Conservation (phyloP, 1,140 invertebrate genomes). For the Sipha flava region DNA sequence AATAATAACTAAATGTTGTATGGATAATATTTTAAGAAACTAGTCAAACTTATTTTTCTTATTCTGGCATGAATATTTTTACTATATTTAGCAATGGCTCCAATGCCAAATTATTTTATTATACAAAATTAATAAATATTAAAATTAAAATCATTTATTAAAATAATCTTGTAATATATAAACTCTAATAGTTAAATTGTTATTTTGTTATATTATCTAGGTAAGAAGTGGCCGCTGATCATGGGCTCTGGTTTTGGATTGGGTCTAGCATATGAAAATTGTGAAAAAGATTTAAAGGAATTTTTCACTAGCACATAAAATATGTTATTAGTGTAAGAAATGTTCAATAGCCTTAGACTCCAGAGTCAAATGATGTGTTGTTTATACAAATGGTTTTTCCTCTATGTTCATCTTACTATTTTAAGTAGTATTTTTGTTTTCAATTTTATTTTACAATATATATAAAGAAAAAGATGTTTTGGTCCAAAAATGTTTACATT, state of each 20-base stretch:
- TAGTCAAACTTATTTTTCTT: no score
- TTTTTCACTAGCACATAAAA: conserved; percentile 6
- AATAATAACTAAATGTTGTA: no score
- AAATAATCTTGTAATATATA: no score
- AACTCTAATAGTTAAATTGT: background rate
- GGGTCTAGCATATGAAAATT: conserved; percentile 34
- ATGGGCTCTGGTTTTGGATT: conserved; percentile 34
- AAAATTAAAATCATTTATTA: no score
- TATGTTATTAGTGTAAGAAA: background rate
- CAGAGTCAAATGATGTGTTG: background rate
- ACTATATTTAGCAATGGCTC: no score
- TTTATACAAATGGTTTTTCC: background rate
- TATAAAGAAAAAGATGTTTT: background rate
- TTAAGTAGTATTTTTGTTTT: conserved; percentile 18
- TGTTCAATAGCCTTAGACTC: background rate
- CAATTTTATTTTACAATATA: background rate
- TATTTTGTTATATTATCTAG: conserved; percentile 14
- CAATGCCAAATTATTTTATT: no score
- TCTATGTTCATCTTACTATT: background rate
- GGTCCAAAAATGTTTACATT: background rate
- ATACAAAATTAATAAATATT: no score
- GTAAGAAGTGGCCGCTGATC: conserved; percentile 34
- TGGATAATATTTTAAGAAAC: no score
- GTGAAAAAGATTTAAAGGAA: conserved; percentile 34
- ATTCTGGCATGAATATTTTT: no score